Percentiles rank a stretch among this genome's conserved stretches.
phyloP scores from a whole-genome alignment of 35 echinoderm and acorn worm species.

The Heliocidaris erythrogramma region DNA sequence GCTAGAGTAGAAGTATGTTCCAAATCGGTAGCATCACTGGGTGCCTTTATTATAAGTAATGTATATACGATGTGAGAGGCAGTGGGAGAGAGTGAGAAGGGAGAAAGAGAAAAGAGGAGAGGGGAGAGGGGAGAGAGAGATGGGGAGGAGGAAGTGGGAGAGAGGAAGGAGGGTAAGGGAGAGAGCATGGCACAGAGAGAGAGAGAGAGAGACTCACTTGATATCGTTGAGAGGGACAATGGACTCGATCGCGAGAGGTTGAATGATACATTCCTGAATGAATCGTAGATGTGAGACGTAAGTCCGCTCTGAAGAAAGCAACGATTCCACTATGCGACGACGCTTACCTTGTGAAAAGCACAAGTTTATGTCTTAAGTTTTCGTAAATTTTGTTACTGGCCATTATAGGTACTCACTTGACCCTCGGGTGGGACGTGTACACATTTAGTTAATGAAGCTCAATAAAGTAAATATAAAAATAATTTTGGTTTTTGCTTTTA shows the following conservation, averaged over 20 bases:
- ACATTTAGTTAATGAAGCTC: too few species aligned
- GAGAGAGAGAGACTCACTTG: constrained; percentile 35
- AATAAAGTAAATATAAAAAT: too few species aligned
- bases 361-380: neutral
- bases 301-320: constrained; percentile 45
- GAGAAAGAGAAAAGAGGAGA: too few species aligned
- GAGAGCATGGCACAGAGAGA: neutral
- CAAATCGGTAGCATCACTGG: too few species aligned
- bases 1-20: too few species aligned
- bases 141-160: neutral
- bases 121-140: neutral
- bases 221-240: constrained; percentile 49
- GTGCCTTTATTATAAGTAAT: too few species aligned
- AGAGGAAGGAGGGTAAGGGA: neutral
- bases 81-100: too few species aligned
- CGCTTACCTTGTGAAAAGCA: constrained; percentile 24
- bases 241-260: constrained; percentile 53
- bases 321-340: neutral
- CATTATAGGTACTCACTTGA: too few species aligned
- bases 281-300: constrained; percentile 52
- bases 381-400: too few species aligned
- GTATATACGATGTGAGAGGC: too few species aligned
- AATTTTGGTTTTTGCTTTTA: too few species aligned
- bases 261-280: constrained; percentile 45
- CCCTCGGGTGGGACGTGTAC: too few species aligned